These are phyloP conservation scores for Catagonus wagneri DNA, from an alignment of 2,113 vertebrate species.

Conservation along the genomic window DNA sequence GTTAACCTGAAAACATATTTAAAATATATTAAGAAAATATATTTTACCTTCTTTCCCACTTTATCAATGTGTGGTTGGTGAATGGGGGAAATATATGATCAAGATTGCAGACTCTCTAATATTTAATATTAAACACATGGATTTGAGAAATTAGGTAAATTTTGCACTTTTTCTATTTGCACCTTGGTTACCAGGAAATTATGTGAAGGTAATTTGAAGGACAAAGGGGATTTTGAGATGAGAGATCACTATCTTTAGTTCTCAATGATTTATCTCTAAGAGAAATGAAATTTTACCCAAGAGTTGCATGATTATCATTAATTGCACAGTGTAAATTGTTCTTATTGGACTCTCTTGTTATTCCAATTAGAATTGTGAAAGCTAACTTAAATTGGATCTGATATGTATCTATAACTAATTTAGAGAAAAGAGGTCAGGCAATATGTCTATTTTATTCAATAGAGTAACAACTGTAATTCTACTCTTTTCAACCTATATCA, in stretches of 20 bases:
- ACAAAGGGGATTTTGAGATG: slow-evolving; percentile 39
- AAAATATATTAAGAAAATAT: slow-evolving; percentile 50
- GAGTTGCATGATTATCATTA: not conserved
- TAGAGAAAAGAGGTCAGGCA: not conserved
- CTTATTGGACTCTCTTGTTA: slow-evolving; percentile 24
- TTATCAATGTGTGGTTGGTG: not conserved
- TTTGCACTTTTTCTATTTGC: not conserved
- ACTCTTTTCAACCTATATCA: not conserved
- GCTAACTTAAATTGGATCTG: slow-evolving; percentile 12
- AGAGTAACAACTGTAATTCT: not conserved
- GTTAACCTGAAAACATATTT: slow-evolving; percentile 63
- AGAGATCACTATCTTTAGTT: not conserved
- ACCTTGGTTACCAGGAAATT: not conserved
- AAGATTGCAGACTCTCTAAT: not conserved
- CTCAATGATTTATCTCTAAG: not conserved
- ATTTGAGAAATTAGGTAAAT: not conserved
- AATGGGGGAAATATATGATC: not conserved
- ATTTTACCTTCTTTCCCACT: slow-evolving; percentile 43
- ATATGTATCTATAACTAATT: not conserved
- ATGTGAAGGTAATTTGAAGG: slow-evolving; percentile 12
- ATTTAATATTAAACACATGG: slow-evolving; percentile 36
- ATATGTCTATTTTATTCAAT: not conserved
- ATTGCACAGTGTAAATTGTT: not conserved
- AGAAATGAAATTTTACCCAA: not conserved
- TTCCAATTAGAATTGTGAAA: slow-evolving; percentile 12